Evolutionary conservation across 2,797 vertebrate species (phyloP).

Genomic region (Limosa lapponica): DNA sequence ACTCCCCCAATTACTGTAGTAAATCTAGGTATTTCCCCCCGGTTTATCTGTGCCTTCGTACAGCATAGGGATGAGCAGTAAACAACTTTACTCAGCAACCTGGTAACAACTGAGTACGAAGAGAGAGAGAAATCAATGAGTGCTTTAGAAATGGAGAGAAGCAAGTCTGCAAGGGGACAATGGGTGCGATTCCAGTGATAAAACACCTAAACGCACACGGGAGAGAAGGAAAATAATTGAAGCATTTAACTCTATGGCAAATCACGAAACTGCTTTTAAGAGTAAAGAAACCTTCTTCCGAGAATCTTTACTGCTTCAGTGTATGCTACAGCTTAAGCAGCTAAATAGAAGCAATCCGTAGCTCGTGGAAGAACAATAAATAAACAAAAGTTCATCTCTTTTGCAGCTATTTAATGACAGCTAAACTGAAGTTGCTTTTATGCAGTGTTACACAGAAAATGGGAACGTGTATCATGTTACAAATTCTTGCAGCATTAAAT

Average conservation of each 20-base stretch:
- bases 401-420: not conserved
- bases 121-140: not conserved
- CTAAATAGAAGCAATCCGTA: not conserved
- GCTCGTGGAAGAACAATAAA: not conserved
- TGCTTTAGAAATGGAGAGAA: not conserved
- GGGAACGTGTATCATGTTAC: rapidly evolving
- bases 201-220: not conserved
- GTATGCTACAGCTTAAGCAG: not conserved
- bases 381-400: not conserved
- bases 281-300: not conserved
- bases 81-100: slow-evolving; percentile 25
- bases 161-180: not conserved
- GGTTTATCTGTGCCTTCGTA: slow-evolving; percentile 21
- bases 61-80: not conserved
- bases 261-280: not conserved
- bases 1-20: not conserved
- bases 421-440: not conserved
- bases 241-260: not conserved
- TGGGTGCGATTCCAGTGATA: not conserved
- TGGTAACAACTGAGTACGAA: not conserved
- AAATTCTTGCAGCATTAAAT: not conserved
- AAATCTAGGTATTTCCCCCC: slow-evolving; percentile 31
- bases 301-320: not conserved
- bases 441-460: not conserved
- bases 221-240: not conserved